Evolutionary conservation across 1,140 invertebrate genomes (phyloP).

Genomic region (Agrypnia vestita): DNA sequence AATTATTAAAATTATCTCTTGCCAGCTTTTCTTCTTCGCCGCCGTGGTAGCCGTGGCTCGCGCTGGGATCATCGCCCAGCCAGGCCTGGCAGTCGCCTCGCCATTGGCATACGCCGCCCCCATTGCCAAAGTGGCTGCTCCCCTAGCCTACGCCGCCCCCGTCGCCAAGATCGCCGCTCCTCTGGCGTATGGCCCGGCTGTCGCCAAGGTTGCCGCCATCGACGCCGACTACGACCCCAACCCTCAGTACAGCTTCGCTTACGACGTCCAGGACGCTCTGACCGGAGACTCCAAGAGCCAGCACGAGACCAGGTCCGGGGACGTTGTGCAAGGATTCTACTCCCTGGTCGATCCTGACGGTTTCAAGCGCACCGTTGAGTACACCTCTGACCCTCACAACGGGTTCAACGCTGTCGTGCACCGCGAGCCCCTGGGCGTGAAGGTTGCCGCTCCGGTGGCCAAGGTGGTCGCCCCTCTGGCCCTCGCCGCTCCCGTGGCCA

Average conservation of each 20-base stretch:
- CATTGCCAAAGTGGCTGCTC: constrained; percentile 59
- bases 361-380: constrained; percentile 65
- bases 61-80: constrained; percentile 64
- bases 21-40: constrained; percentile 69
- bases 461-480: constrained; percentile 48
- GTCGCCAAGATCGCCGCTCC: constrained; percentile 61
- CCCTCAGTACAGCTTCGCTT: constrained; percentile 74
- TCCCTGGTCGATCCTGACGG: constrained; percentile 67
- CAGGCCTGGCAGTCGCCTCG: constrained; percentile 65
- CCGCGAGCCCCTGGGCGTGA: constrained; percentile 60
- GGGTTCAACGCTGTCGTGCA: constrained; percentile 70
- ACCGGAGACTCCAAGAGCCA: constrained; percentile 77
- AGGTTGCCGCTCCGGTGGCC: constrained; percentile 49
- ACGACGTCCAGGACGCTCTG: constrained; percentile 75
- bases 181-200: constrained; percentile 64
- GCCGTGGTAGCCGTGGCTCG: constrained; percentile 67
- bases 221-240: constrained; percentile 73
- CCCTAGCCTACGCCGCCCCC: constrained; percentile 63
- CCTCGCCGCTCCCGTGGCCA: constrained; percentile 59
- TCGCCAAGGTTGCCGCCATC: constrained; percentile 57
- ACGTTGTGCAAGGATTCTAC: constrained; percentile 63
- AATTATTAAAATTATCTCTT: constrained; percentile 33
- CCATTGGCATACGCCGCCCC: constrained; percentile 58
- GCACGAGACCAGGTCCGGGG: constrained; percentile 63
- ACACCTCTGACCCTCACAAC: constrained; percentile 67